These are phyloP conservation scores for Todiramphus saurophagus DNA, from an alignment of 2,113 vertebrate genomes.

Conservation along the genomic window DNA sequence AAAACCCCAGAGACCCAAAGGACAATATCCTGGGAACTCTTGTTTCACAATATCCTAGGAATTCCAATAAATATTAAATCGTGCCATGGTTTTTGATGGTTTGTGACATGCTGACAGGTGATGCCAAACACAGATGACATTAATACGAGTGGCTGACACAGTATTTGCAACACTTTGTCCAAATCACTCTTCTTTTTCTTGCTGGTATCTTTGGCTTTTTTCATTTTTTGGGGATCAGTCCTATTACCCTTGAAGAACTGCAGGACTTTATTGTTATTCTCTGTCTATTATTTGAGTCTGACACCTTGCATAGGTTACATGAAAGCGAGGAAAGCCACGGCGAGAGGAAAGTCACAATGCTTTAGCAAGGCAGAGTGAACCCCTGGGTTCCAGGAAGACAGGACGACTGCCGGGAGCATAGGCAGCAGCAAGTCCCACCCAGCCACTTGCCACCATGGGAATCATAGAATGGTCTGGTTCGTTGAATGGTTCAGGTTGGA, in stretches of 20 bases:
- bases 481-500: too few species aligned
- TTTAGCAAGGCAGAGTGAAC: too few species aligned
- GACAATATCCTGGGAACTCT: rapidly evolving
- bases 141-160: background rate
- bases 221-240: background rate
- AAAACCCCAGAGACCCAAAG: background rate
- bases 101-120: background rate
- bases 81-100: background rate
- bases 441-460: background rate
- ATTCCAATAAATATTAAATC: background rate
- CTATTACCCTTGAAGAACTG: background rate
- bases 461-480: background rate
- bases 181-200: background rate
- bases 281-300: background rate
- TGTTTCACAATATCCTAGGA: background rate
- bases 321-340: background rate
- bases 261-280: background rate
- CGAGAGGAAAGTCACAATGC: rapidly evolving
- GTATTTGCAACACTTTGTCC: background rate
- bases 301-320: background rate
- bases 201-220: background rate
- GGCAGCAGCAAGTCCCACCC: background rate
- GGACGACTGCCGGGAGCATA: background rate
- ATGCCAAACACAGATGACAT: background rate
- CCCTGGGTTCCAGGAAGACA: too few species aligned